Evolutionary conservation across 1,140 invertebrate species (phyloP).

Genomic region (Drosophila chauvacae): DNA sequence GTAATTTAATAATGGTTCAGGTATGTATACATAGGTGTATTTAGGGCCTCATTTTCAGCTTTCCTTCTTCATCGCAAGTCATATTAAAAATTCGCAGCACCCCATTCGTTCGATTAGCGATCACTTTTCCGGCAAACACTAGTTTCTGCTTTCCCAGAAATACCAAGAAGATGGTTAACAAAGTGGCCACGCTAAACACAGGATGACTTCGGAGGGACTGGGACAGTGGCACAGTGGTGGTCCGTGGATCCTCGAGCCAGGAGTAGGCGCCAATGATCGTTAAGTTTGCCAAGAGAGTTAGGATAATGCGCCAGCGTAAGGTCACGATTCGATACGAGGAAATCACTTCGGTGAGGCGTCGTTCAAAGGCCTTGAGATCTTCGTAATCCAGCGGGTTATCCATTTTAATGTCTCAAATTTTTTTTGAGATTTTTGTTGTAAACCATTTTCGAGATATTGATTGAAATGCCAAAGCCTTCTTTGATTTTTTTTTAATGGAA

Average conservation of each 20-base stretch:
- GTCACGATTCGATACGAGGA: not conserved
- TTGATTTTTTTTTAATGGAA: not conserved
- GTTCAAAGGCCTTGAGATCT: slow-evolving; percentile 1
- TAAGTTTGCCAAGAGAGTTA: not conserved
- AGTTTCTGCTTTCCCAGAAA: not conserved
- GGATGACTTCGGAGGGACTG: not conserved
- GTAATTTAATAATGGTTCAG: too few relatives aligned
- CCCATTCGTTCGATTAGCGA: not conserved
- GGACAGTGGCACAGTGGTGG: not conserved
- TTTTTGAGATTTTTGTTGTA: not conserved
- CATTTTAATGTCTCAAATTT: not conserved
- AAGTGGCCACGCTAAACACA: not conserved
- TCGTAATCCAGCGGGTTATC: not conserved
- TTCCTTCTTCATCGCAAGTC: not conserved
- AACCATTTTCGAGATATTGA: not conserved
- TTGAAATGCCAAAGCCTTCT: not conserved
- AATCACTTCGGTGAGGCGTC: slow-evolving; percentile 2
- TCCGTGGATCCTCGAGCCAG: not conserved
- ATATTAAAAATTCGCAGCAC: not conserved
- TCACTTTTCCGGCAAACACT: not conserved
- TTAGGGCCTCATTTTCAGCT: not conserved
- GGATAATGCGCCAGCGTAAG: not conserved
- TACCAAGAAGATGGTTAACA: not conserved
- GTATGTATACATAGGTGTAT: not conserved
- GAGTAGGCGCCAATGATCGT: not conserved